Base-by-base conservation (phyloP, 2,888 invertebrate genomes). In the Volucella bombylans region DNA sequence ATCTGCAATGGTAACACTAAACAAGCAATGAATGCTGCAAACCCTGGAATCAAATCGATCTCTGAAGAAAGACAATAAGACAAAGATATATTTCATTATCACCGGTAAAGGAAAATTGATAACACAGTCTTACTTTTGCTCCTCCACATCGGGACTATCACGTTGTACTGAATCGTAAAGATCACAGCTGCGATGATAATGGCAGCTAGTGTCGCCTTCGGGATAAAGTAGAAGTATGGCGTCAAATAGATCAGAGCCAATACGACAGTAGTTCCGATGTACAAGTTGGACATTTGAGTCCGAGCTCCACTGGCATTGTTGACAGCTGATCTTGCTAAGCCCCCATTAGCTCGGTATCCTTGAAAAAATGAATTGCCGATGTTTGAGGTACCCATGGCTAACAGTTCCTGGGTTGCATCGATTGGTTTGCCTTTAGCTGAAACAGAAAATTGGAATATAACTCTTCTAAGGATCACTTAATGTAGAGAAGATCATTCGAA, bases 141-240 rank as follows among this genome's bases (percentile, higher is more conserved):
- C 87, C 96, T 93, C 96, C 97, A 97, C 95, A 97, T 96, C 0
- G 96, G 96, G 87, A 94, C 94, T 54, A 97, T 93, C 64, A 97
- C 96, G 90, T 95, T 95, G 87, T 96, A 96, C 90, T 97, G 97
- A 1, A 97, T 95, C 96, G 97, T 97, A 91, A 97, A 97, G 64
- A 97, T 93, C 41, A 98, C 97, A 50, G 98, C 97, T 38, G 96
- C 96, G 83, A 98, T 96, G 89, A 98, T 97, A 88, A 98, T 95
- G 0, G 96, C 96, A 1, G 97, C 97, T 87, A 98, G 92, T 8
- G 96, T 94, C 1, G 97, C 94, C 90, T 95, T 96, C 1, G 97
- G 97, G 88, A 97, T 97, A 90, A 93, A 98, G 89, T 93, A 95
- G 91, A 97, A 97, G 91, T 95, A 96, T 10, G 96, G 96, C 3